Conservation (phyloP, 2,113 vertebrate species). For the Chaenogobius annularis region DNA sequence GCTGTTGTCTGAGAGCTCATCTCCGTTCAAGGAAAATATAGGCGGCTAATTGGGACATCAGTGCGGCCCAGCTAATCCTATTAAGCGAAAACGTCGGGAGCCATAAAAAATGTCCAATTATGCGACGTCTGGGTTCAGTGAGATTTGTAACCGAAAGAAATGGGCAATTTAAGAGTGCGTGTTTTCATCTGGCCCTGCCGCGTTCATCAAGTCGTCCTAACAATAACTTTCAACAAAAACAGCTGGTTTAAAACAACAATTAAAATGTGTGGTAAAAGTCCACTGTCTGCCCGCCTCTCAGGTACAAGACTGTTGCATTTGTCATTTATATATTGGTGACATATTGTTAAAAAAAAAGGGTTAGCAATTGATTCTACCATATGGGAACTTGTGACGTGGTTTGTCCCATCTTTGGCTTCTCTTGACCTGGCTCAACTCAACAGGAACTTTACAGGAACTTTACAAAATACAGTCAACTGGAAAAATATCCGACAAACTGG, state of each 20-base stretch:
- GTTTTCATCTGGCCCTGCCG: slow-evolving; percentile 20
- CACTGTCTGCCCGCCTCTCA: background rate
- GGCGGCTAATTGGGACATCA: slow-evolving; percentile 40
- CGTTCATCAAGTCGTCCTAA: background rate
- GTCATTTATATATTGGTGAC: no score
- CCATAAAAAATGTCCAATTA: slow-evolving; percentile 57
- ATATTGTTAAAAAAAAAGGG: no score
- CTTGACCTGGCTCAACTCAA: no score
- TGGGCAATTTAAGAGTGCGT: background rate
- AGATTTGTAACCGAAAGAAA: background rate
- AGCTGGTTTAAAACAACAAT: background rate
- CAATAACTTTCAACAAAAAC: background rate
- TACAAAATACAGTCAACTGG: no score
- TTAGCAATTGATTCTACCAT: no score
- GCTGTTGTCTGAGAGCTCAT: background rate
- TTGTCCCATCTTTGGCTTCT: no score
- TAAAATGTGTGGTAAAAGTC: background rate
- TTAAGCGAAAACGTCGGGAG: slow-evolving; percentile 48
- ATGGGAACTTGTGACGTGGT: no score
- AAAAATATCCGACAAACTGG: no score
- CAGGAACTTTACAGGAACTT: no score
- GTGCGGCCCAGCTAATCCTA: slow-evolving; percentile 42
- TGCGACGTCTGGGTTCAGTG: slow-evolving; percentile 15
- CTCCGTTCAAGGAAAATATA: slow-evolving; percentile 1
- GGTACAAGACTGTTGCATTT: background rate